Conservation (phyloP, 2,888 invertebrate species). For the Agrypnus murinus region DNA sequence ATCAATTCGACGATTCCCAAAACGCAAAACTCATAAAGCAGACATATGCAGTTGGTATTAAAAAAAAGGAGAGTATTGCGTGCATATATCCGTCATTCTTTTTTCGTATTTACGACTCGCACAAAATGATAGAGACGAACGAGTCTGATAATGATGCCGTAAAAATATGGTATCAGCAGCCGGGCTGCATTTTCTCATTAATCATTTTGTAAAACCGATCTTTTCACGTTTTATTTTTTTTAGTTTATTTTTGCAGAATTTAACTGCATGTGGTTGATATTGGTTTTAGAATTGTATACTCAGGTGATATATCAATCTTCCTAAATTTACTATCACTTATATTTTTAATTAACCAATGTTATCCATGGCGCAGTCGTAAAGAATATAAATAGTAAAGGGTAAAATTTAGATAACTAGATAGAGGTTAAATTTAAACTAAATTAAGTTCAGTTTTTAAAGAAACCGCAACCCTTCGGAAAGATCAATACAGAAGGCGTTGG, state of each 20-base stretch:
- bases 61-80: conserved; percentile 27
- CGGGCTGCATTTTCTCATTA: conserved; percentile 34
- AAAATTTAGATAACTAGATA: too few relatives aligned
- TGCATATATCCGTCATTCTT: conserved; percentile 25
- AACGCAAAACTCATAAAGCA: conserved; percentile 46
- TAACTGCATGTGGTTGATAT: conserved; percentile 38
- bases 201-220: conserved; percentile 35
- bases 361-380: too few relatives aligned
- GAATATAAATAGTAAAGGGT: too few relatives aligned
- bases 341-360: too few relatives aligned
- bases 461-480: conserved; percentile 29
- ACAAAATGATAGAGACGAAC: conserved; percentile 25
- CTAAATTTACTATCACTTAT: too few relatives aligned
- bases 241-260: conserved; percentile 20
- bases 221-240: conserved; percentile 37
- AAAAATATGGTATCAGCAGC: conserved; percentile 38
- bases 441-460: neutral
- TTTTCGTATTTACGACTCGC: conserved; percentile 33
- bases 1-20: conserved; percentile 49
- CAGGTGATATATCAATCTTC: conserved; percentile 29
- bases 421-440: too few relatives aligned
- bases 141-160: conserved; percentile 36
- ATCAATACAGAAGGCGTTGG: conserved; percentile 31
- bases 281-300: conserved; percentile 24
- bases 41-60: conserved; percentile 41